Conservation (phyloP, 2,797 vertebrate species). For the Acipenser ruthenus region DNA sequence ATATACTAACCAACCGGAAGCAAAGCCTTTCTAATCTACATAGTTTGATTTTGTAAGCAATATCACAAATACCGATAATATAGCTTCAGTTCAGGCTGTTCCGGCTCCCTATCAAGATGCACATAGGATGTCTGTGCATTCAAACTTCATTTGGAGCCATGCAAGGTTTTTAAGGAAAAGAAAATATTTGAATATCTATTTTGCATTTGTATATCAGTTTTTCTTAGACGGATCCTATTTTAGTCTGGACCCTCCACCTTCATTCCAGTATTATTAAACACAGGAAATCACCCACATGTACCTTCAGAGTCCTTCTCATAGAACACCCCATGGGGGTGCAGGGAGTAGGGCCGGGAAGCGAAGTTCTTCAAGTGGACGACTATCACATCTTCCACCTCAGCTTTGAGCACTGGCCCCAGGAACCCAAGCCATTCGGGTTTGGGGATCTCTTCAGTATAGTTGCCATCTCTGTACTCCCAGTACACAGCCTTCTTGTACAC, state of each 20-base stretch:
- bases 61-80: too few relatives aligned
- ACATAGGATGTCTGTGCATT: too few relatives aligned
- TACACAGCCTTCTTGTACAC: constrained; percentile 89
- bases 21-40: too few relatives aligned
- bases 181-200: too few relatives aligned
- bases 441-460: constrained; percentile 56
- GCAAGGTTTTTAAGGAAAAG: too few relatives aligned
- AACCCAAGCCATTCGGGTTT: constrained; percentile 83
- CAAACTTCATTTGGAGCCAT: too few relatives aligned
- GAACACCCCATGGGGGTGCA: constrained; percentile 89
- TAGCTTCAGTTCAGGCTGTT: too few relatives aligned
- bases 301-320: constrained; percentile 87
- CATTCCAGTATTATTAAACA: neutral
- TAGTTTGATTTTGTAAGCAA: too few relatives aligned
- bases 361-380: constrained; percentile 84
- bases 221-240: too few relatives aligned
- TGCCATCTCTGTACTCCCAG: constrained; percentile 69
- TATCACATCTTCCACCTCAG: constrained; percentile 79
- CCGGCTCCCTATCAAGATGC: too few relatives aligned
- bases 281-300: constrained; percentile 38
- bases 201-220: too few relatives aligned
- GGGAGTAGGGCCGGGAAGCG: constrained; percentile 73
- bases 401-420: constrained; percentile 78
- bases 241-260: neutral
- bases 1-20: too few relatives aligned